Conservation (phyloP, 2,888 invertebrate genomes). For the Lasioglossum oenotherae region DNA sequence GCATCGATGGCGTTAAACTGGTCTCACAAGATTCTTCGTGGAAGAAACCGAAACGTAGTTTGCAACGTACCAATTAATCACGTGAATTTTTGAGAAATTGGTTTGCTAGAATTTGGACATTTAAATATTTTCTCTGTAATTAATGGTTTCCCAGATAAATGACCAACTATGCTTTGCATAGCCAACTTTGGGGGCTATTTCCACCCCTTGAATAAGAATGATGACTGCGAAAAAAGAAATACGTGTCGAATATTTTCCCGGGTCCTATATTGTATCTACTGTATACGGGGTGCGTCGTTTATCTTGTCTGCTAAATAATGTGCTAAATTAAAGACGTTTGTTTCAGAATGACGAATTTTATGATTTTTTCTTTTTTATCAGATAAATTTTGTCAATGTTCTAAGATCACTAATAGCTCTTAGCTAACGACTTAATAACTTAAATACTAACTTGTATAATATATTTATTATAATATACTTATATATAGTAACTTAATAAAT, state of each 20-base stretch:
- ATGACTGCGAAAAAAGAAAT: not conserved
- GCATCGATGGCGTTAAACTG: too few relatives aligned
- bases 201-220: not conserved
- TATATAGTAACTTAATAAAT: too few relatives aligned
- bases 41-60: not conserved
- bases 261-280: not conserved
- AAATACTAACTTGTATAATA: too few relatives aligned
- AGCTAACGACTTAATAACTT: too few relatives aligned
- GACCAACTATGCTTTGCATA: not conserved
- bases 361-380: not conserved
- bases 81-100: not conserved
- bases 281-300: not conserved
- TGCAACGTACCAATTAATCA: not conserved
- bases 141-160: not conserved
- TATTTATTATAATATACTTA: too few relatives aligned
- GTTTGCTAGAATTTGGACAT: not conserved
- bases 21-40: too few relatives aligned
- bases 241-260: not conserved
- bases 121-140: not conserved
- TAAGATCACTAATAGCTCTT: not conserved
- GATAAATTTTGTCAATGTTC: not conserved
- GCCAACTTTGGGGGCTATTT: not conserved
- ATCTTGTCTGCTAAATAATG: not conserved
- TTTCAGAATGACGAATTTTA: not conserved
- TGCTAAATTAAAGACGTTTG: not conserved